A percentile compares a stretch with the other conserved stretches of the same genome.
These are phyloP conservation scores for Parapsyche elsis DNA, from an alignment of 1,140 invertebrate species.

Conservation along the genomic window DNA sequence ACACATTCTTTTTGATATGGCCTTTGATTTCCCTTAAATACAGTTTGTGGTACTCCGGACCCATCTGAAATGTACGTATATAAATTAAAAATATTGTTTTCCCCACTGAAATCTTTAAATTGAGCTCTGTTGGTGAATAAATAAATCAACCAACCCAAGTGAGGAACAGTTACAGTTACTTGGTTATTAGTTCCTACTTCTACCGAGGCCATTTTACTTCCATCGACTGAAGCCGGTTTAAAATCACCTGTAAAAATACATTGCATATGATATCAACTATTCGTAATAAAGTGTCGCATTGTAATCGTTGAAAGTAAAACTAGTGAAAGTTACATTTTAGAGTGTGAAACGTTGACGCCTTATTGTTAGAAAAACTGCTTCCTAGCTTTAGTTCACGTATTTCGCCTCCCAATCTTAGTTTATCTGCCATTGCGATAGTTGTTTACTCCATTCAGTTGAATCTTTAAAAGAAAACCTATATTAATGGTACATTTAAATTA, in stretches of 20 bases:
- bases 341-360: slow-evolving; percentile 82
- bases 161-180: slow-evolving; percentile 92
- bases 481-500: no score
- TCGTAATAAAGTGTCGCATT: slow-evolving; percentile 1
- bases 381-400: slow-evolving; percentile 86
- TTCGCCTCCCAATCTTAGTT: slow-evolving; percentile 78
- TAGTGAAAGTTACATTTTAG: slow-evolving; percentile 81
- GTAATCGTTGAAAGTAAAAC: slow-evolving; percentile 58
- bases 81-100: background rate
- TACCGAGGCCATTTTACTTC: slow-evolving; percentile 87
- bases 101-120: no score
- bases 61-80: slow-evolving; percentile 70
- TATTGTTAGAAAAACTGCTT: slow-evolving; percentile 80
- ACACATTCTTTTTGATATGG: slow-evolving; percentile 94
- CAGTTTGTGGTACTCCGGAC: slow-evolving; percentile 87
- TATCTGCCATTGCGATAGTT: slow-evolving; percentile 73
- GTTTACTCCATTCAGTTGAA: slow-evolving; percentile 15
- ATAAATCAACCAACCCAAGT: slow-evolving; percentile 73
- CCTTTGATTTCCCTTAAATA: slow-evolving; percentile 93
- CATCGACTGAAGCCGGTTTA: slow-evolving; percentile 95
- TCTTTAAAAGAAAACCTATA: background rate
- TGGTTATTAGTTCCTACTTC: slow-evolving; percentile 90
- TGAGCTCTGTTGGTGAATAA: no score
- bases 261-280: slow-evolving; percentile 8
- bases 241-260: slow-evolving; percentile 86